phyloP scores from a whole-genome alignment of 2,113 vertebrate species.

The Anseranas semipalmata region DNA sequence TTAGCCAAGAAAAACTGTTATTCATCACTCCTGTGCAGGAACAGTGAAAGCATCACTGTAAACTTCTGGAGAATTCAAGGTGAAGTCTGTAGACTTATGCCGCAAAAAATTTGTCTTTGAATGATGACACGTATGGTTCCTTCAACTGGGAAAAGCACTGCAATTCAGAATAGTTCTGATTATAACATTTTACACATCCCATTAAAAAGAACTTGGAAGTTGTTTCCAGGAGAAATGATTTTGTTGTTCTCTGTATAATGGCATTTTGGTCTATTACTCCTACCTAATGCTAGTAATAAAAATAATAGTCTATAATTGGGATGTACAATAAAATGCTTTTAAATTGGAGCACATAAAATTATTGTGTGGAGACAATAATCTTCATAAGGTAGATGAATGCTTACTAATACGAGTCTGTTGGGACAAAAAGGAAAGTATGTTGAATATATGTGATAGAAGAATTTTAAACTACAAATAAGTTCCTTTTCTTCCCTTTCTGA shows the following conservation, averaged over 20 bases:
- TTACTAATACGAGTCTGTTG: not conserved
- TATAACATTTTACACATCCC: not conserved
- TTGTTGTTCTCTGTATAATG: slow-evolving; percentile 28
- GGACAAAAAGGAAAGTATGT: not conserved
- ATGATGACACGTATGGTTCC: not conserved
- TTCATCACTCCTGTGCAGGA: not conserved
- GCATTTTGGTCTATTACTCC: slow-evolving; percentile 10
- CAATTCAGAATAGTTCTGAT: not conserved
- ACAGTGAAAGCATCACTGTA: not conserved
- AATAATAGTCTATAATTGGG: slow-evolving; percentile 35
- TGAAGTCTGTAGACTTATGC: not conserved
- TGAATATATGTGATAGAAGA: not conserved
- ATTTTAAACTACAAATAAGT: not conserved
- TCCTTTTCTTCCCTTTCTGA: not conserved
- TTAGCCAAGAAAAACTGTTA: not conserved
- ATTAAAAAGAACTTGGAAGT: not conserved
- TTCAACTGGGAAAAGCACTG: not conserved
- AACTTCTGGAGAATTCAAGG: not conserved
- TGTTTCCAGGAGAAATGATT: not conserved
- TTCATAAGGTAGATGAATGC: not conserved
- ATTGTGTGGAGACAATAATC: not conserved
- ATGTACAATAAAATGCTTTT: slow-evolving; percentile 1
- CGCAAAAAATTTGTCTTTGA: not conserved
- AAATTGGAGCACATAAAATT: slow-evolving; percentile 8
- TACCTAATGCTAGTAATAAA: not conserved